These are phyloP conservation scores for Lingula anatina DNA, from an alignment of 2,888 invertebrate genomes.

Conservation along the genomic window DNA sequence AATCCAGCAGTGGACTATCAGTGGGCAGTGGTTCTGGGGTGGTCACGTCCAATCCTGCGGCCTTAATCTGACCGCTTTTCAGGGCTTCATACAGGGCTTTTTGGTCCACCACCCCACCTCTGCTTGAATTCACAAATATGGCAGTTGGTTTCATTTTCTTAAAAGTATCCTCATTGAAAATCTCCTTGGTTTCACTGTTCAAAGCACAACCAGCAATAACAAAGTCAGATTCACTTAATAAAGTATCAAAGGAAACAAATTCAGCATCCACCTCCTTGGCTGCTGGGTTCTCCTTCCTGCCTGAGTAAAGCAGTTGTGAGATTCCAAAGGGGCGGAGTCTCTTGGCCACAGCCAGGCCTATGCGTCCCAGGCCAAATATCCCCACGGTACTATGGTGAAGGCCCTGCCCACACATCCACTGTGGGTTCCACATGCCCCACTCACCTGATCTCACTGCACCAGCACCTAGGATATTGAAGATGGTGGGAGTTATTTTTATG, in stretches of 20 bases:
- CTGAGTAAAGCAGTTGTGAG: constrained; percentile 67
- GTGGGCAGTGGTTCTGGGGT: constrained; percentile 84
- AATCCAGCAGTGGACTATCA: constrained; percentile 67
- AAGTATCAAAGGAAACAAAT: constrained; percentile 66
- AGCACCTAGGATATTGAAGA: constrained; percentile 35
- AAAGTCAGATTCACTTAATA: constrained; percentile 77
- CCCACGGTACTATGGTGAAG: constrained; percentile 69
- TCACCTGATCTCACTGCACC: constrained; percentile 60
- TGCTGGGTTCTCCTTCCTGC: constrained; percentile 60
- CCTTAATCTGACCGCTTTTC: constrained; percentile 65
- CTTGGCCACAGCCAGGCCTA: constrained; percentile 66
- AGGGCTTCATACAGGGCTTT: constrained; percentile 72
- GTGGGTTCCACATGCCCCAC: constrained; percentile 85
- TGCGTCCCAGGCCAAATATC: constrained; percentile 52
- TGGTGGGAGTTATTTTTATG: too few species aligned
- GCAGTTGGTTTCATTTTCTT: constrained; percentile 79
- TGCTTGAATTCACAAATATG: constrained; percentile 80
- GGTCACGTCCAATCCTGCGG: constrained; percentile 87
- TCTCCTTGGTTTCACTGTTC: constrained; percentile 69
- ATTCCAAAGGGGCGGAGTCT: constrained; percentile 74
- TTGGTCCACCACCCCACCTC: constrained; percentile 66
- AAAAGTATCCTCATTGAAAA: constrained; percentile 78
- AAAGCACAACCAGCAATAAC: constrained; percentile 75
- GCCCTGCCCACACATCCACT: constrained; percentile 85
- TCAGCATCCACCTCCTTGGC: constrained; percentile 63